Evolutionary conservation across 2,113 vertebrate genomes (phyloP).

Genomic region (Campylomormyrus numenius): DNA sequence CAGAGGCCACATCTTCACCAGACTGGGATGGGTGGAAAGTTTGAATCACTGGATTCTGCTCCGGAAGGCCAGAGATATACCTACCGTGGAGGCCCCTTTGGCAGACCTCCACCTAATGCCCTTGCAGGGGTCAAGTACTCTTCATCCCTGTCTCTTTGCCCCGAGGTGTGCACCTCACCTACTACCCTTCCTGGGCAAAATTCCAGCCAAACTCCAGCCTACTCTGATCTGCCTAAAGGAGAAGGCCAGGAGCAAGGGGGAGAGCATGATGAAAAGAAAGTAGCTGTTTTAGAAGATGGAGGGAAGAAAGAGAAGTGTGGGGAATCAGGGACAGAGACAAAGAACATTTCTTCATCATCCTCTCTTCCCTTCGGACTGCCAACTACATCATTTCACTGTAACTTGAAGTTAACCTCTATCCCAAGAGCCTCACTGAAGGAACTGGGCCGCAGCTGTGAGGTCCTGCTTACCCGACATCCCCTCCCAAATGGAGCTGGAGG

Average conservation of each 20-base stretch:
- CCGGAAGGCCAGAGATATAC: slow-evolving; percentile 69
- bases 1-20: slow-evolving; percentile 46
- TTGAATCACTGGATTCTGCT: slow-evolving; percentile 68
- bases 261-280: not conserved
- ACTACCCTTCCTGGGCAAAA: not conserved
- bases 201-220: slow-evolving; percentile 6
- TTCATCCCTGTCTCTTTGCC: slow-evolving; percentile 53
- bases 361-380: slow-evolving; percentile 21
- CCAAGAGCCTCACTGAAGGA: slow-evolving; percentile 23
- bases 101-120: slow-evolving; percentile 39
- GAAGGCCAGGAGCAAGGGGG: slow-evolving; percentile 15
- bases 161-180: slow-evolving; percentile 42
- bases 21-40: slow-evolving; percentile 58
- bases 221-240: slow-evolving; percentile 15
- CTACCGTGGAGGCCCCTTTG: slow-evolving; percentile 66
- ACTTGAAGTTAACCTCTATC: slow-evolving; percentile 7
- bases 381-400: not conserved
- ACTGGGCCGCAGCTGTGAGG: slow-evolving; percentile 48
- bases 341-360: slow-evolving; percentile 15
- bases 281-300: not conserved
- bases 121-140: slow-evolving; percentile 53
- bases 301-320: slow-evolving; percentile 26
- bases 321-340: slow-evolving; percentile 25
- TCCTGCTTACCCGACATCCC: slow-evolving; percentile 50
- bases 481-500: slow-evolving; percentile 35